Conservation (phyloP, 2,888 invertebrate genomes). For the Drosophila melanosoma region DNA sequence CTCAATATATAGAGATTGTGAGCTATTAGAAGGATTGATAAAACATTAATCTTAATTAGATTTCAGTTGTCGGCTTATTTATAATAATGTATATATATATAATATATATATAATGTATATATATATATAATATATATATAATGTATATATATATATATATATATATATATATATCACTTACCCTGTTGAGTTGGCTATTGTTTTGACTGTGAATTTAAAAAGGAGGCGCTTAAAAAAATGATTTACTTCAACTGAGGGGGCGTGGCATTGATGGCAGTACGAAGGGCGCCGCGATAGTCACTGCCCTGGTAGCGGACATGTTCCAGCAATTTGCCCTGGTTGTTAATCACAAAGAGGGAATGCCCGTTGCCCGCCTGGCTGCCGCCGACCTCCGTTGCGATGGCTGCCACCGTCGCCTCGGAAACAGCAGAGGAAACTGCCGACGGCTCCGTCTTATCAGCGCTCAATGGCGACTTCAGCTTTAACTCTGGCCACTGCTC, state of each 20-base stretch:
- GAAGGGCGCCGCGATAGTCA: conserved; percentile 59
- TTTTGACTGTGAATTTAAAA: not conserved
- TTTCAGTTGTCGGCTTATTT: not conserved
- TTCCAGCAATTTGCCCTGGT: conserved; percentile 49
- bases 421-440: not conserved
- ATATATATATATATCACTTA: not conserved
- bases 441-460: not conserved
- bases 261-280: conserved; percentile 21
- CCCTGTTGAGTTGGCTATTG: not conserved
- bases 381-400: conserved; percentile 14
- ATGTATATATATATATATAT: not conserved
- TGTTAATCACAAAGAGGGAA: conserved; percentile 50
- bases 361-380: conserved; percentile 28
- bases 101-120: too few relatives aligned
- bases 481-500: conserved; percentile 17
- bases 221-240: not conserved
- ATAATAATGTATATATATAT: not conserved
- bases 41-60: not conserved
- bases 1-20: not conserved
- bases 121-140: too few relatives aligned
- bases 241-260: not conserved
- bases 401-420: conserved; percentile 11
- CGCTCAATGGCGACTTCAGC: conserved; percentile 1
- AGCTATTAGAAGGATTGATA: not conserved
- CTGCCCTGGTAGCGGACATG: conserved; percentile 55